These are phyloP conservation scores for Anguilla anguilla DNA, from an alignment of 2,797 vertebrate genomes.

Conservation along the genomic window DNA sequence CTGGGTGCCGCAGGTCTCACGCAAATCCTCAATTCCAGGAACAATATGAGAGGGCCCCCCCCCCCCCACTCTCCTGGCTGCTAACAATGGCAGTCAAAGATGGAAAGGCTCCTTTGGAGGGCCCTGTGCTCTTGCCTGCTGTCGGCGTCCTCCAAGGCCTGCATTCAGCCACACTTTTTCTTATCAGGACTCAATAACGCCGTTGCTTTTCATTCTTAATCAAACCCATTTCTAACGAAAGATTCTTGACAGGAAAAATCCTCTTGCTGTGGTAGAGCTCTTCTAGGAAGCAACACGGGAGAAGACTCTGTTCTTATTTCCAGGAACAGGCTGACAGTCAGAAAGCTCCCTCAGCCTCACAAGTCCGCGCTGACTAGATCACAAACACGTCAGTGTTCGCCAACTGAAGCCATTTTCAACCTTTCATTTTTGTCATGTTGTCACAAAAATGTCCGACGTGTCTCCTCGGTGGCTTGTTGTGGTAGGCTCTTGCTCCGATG, in stretches of 20 bases:
- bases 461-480: too few species aligned
- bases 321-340: background rate
- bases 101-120: background rate
- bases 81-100: background rate
- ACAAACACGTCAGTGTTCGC: background rate
- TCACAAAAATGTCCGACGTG: too few species aligned
- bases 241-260: background rate
- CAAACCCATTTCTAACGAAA: background rate
- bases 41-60: background rate
- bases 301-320: background rate
- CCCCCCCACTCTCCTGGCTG: background rate
- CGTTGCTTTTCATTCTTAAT: background rate
- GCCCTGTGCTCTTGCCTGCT: conserved; percentile 2
- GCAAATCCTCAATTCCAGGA: conserved; percentile 25
- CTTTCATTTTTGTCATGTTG: too few species aligned
- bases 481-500: too few species aligned
- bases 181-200: background rate
- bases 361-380: background rate
- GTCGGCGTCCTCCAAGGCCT: background rate
- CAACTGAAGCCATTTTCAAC: too few species aligned
- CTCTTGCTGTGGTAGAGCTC: background rate
- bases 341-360: background rate
- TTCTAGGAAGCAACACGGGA: background rate
- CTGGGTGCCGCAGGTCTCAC: conserved; percentile 3
- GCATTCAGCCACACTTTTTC: conserved; percentile 9